Evolutionary conservation across 2,888 invertebrate genomes (phyloP).

Genomic region (Tolmerus cingulatus): DNA sequence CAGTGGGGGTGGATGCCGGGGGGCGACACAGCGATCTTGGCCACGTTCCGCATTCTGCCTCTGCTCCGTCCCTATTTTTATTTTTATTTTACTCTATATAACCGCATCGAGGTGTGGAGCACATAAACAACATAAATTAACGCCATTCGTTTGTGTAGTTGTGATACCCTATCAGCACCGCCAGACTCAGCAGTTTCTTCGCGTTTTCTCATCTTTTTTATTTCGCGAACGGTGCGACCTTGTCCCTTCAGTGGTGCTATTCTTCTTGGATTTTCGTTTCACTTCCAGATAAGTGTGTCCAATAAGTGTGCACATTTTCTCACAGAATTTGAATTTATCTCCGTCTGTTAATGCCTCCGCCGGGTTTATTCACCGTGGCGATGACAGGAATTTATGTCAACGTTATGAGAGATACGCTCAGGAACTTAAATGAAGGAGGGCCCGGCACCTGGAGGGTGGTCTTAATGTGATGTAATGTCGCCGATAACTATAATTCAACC

Average conservation of each 20-base stretch:
- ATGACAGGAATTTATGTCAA: constrained; percentile 38
- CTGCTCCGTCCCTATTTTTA: constrained; percentile 7
- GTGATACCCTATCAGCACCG: constrained; percentile 25
- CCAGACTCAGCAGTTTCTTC: constrained; percentile 27
- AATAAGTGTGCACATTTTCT: constrained; percentile 49
- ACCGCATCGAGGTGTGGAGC: constrained; percentile 45
- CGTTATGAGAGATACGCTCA: constrained; percentile 19
- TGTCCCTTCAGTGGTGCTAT: constrained; percentile 1
- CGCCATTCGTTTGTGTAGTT: constrained; percentile 30
- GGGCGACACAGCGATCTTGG: neutral
- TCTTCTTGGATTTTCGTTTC: constrained; percentile 46
- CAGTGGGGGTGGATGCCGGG: neutral
- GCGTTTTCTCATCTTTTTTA: neutral
- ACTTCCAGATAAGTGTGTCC: constrained; percentile 45
- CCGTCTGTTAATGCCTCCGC: constrained; percentile 41
- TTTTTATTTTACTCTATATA: constrained; percentile 42
- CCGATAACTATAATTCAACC: neutral
- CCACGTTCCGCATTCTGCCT: neutral
- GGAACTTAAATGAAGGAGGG: neutral
- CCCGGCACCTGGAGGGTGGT: neutral
- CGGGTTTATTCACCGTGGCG: constrained; percentile 7
- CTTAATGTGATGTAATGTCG: neutral
- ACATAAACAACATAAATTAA: constrained; percentile 49
- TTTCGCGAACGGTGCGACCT: neutral
- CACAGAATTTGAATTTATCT: constrained; percentile 47